phyloP scores from a whole-genome alignment of 23 tunicate genomes.

The Phallusia fumigata region DNA sequence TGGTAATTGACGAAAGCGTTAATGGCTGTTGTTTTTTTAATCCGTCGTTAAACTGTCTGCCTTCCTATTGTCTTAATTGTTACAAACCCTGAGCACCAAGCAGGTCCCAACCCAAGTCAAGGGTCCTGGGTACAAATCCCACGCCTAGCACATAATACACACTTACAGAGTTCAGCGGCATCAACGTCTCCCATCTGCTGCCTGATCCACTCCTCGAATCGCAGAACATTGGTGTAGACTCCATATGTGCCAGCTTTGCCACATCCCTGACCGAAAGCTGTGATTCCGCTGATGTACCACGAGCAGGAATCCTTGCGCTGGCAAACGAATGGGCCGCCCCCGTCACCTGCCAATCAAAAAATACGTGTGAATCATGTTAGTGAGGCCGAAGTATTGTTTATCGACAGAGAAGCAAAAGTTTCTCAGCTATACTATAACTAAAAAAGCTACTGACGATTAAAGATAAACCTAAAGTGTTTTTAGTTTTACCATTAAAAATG shows the following conservation, averaged over 20 bases:
- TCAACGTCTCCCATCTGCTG: neutral
- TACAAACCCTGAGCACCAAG: no score
- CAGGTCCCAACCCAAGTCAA: no score
- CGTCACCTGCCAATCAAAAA: conserved; percentile 19
- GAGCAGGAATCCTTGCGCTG: conserved; percentile 14
- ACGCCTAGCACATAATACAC: neutral
- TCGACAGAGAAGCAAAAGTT: no score
- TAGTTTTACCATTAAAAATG: no score
- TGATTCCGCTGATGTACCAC: conserved; percentile 19
- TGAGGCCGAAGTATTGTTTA: no score
- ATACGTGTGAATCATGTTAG: neutral
- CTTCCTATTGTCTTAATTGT: no score
- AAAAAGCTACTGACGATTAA: no score
- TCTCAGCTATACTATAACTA: no score
- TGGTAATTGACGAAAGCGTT: no score
- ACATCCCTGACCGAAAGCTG: conserved; percentile 14
- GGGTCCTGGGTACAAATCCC: neutral
- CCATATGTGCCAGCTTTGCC: conserved; percentile 14
- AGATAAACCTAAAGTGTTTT: no score
- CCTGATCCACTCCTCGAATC: conserved; percentile 11
- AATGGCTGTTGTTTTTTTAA: no score
- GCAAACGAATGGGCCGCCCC: conserved; percentile 18
- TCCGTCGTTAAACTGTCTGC: no score
- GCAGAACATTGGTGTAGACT: conserved; percentile 11
- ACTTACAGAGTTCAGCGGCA: neutral